Percentiles rank a stretch among this genome's conserved stretches.
Conservation (phyloP, 2,113 vertebrate genomes). For the Phocoena sinus region DNA sequence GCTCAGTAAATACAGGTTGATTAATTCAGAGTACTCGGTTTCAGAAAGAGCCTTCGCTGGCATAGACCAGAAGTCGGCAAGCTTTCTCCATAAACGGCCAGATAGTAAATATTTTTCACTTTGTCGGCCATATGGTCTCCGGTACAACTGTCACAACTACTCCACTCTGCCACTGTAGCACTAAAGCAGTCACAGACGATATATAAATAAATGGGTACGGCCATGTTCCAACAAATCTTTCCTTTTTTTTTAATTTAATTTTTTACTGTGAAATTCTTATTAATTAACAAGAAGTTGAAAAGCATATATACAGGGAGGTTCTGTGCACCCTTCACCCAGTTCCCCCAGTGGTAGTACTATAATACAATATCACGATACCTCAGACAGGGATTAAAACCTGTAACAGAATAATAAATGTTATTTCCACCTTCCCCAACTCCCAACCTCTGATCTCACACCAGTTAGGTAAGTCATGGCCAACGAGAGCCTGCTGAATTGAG, state of each 20-base stretch:
- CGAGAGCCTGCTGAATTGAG: not conserved
- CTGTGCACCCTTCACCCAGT: not conserved
- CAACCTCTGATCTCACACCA: not conserved
- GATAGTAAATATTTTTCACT: not conserved
- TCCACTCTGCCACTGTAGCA: not conserved
- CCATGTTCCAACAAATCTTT: not conserved
- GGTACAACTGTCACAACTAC: not conserved
- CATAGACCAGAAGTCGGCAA: not conserved
- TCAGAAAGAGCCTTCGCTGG: slow-evolving; percentile 3
- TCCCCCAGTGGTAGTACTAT: not conserved
- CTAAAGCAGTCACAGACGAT: not conserved
- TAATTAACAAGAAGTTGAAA: not conserved
- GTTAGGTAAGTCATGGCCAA: not conserved
- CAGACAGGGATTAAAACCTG: not conserved
- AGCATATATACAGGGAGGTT: not conserved
- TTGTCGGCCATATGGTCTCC: not conserved
- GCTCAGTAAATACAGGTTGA: not conserved
- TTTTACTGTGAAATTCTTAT: not conserved
- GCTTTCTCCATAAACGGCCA: not conserved
- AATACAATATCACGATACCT: not conserved
- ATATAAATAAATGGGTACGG: not conserved
- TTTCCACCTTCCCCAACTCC: not conserved
- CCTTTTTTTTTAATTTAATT: not conserved
- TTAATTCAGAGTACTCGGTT: not conserved
- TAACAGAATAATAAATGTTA: not conserved